These are phyloP conservation scores for Hydrophis major DNA, from an alignment of 2,797 vertebrate genomes.

Conservation along the genomic window DNA sequence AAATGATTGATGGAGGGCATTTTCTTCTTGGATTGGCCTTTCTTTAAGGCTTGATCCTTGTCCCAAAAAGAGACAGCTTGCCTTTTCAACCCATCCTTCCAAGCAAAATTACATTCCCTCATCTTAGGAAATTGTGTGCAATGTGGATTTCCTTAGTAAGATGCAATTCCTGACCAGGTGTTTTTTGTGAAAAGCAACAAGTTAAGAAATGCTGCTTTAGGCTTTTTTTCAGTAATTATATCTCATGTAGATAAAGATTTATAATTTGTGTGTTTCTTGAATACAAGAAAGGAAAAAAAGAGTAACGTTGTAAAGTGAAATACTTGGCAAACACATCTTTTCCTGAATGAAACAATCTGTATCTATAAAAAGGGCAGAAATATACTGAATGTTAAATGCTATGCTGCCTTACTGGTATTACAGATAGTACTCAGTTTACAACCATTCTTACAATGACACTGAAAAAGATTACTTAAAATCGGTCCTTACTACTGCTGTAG, in stretches of 20 bases:
- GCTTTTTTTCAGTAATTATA: not conserved
- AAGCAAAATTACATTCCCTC: not conserved
- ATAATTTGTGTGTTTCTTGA: not conserved
- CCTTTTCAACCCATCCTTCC: not conserved
- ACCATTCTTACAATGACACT: not conserved
- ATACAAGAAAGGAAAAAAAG: not conserved
- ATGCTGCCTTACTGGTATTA: not conserved
- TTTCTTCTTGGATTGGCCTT: not conserved
- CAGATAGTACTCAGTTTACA: not conserved
- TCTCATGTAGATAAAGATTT: not conserved
- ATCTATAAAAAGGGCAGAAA: constrained; percentile 9
- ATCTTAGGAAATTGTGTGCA: not conserved
- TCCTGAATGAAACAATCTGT: not conserved
- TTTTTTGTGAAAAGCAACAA: not conserved
- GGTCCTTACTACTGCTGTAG: not conserved
- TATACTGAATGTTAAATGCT: not conserved
- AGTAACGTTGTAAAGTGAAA: not conserved
- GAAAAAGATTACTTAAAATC: not conserved
- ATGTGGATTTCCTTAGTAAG: not conserved
- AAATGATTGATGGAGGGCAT: not conserved
- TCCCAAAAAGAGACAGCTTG: not conserved
- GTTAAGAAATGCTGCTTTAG: not conserved
- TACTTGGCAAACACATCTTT: not conserved
- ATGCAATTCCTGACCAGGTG: not conserved
- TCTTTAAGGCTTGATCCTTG: not conserved